These are phyloP conservation scores for Beris morrisii DNA, from an alignment of 2,888 invertebrate species.

Conservation along the genomic window DNA sequence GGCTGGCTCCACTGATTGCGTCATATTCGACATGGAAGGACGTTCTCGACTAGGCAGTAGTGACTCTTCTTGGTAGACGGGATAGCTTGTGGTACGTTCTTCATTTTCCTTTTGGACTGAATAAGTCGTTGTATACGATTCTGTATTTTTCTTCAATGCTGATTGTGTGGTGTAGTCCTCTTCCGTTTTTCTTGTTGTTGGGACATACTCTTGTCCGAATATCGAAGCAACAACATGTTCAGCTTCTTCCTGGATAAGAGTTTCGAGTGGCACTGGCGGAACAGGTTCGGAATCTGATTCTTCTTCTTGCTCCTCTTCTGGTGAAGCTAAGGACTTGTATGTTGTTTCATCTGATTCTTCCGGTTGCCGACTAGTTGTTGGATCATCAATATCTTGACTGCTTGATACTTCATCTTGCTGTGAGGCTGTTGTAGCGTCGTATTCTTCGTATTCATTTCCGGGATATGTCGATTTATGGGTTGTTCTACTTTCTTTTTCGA, in stretches of 20 bases:
- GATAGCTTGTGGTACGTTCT: background rate
- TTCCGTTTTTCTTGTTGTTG: background rate
- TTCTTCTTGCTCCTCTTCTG: background rate
- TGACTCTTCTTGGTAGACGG: background rate
- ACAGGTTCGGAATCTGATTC: background rate
- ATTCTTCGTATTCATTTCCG: background rate
- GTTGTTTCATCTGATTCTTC: background rate
- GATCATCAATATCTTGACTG: background rate
- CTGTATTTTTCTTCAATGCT: background rate
- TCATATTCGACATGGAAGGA: background rate
- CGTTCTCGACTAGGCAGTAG: no score
- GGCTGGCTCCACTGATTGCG: conserved; percentile 5
- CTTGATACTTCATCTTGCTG: background rate
- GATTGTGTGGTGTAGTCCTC: background rate
- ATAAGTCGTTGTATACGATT: background rate
- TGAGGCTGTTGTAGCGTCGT: background rate
- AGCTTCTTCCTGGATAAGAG: background rate
- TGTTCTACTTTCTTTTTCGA: background rate
- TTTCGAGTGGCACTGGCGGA: background rate
- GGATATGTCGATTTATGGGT: background rate
- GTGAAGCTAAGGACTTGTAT: background rate
- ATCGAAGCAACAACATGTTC: conserved; percentile 13
- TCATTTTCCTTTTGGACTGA: background rate
- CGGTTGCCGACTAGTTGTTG: no score
- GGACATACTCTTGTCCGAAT: conserved; percentile 4